Conservation (phyloP, 1,140 invertebrate genomes). For the Telenomus remus region DNA sequence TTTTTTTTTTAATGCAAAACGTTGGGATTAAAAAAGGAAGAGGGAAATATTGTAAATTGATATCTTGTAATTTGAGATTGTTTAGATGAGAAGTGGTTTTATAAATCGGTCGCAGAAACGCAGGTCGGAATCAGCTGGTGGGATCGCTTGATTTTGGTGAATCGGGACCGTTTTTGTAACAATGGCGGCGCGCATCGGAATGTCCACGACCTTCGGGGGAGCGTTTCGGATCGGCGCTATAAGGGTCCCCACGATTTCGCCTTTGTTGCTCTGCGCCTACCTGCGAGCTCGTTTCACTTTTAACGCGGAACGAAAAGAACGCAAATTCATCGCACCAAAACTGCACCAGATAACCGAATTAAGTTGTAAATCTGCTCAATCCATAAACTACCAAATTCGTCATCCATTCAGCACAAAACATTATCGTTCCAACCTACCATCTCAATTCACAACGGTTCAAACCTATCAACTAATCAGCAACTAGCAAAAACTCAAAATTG, state of each 20-base stretch:
- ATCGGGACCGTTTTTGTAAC: constrained; percentile 42
- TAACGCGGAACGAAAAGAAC: constrained; percentile 18
- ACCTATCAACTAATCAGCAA: no score
- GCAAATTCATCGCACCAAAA: constrained; percentile 6
- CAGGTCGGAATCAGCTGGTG: constrained; percentile 10
- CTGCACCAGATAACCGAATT: neutral
- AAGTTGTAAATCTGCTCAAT: no score
- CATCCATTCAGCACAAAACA: no score
- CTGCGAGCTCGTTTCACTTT: constrained; percentile 47
- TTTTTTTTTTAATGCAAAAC: no score
- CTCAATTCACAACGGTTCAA: no score
- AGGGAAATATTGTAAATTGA: no score
- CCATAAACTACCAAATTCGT: no score
- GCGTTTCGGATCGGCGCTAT: constrained; percentile 30
- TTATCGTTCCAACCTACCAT: no score
- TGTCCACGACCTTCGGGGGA: constrained; percentile 37
- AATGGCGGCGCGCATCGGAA: constrained; percentile 31
- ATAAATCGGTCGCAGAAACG: constrained; percentile 23
- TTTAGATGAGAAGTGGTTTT: no score
- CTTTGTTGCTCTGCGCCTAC: constrained; percentile 1
- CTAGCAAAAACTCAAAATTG: no score
- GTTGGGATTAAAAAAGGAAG: no score
- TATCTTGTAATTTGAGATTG: no score
- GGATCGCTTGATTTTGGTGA: constrained; percentile 42
- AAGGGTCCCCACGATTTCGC: constrained; percentile 21